Evolutionary conservation across 2,797 vertebrate genomes (phyloP), one percentile per base, ranked within the genome.

Genomic region (Limnodromus scolopaceus): DNA sequence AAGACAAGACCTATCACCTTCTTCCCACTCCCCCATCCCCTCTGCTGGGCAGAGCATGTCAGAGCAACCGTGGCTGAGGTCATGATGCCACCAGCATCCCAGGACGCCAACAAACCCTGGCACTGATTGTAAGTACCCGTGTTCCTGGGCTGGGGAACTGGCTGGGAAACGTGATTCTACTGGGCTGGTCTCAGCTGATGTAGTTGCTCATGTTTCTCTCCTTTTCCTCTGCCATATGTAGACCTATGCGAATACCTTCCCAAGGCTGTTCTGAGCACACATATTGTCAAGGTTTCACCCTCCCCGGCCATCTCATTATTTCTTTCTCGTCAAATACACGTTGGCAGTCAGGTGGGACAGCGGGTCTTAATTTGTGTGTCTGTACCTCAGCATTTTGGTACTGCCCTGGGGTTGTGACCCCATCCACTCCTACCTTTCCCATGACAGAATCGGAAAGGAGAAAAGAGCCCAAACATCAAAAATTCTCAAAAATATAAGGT

Each of bases 11-110:
- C 46, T 32, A 68, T 8, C 22, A 43, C 19, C 80, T 80, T 38
- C 55, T 84, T 68, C 71, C 53, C 39, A 24, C 23, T 71, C 45
- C 27, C n/a, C n/a, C 13, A 16, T n/a, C 27, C 5, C 14, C 46
- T 55, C n/a, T 0, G 0, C 41, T 60, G 24, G 18, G 41, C 39
- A 64, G 30, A 87, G 46, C 25, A 45, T 0, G 0, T n/a, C 36
- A 51, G 54, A 60, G 19, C 2, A 0, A 64, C 28, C 51, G 25
- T 32, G 3, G 3, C 55, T 23, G 54, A 77, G 13, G 63, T 84
- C 70, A 76, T 0, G 6, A 15, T 61, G 43, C 39, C 60, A 13
- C 24, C 70, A 55, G 63, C 4, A 3, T 41, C n/a, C 68, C 0
- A 2, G 23, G 15, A 22, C 69, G 66, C 38, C 0, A 0, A 74